Base-by-base conservation (phyloP, 2,888 invertebrate species). In the Melanchra persicariae region DNA sequence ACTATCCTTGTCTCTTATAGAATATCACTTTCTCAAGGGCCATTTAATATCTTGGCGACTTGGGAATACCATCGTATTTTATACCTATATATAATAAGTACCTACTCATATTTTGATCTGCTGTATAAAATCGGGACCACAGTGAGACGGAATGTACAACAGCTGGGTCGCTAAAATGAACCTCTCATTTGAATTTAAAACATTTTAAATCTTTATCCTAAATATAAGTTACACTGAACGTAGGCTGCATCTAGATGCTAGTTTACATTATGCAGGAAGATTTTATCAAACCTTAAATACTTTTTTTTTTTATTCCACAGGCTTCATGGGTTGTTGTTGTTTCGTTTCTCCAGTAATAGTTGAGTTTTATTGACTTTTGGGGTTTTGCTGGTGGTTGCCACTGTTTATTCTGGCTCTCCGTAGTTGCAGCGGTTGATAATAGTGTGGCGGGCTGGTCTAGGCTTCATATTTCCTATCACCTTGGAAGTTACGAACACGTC, bases 111-210 rank as follows among this genome's bases (percentile, higher is more conserved):
- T 30, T 30, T 30, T 30, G 22, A 61, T 43, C 10, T 22, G 15
- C 51, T 57, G n/a, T 24, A 43, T 51, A 24, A 26, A 51, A 58
- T 58, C 15, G 7, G 4, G n/a, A 15, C 19, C 26, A 9, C 51
- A 26, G 26, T 30, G 8, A 63, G 51, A 17, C 43, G 6, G 22
- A 62, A 45, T 52, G 12, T 74, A 49, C 66, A 58, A 37, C 49
- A 65, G 57, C 49, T 74, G 26, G 43, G 12, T 49, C 5, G 8
- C 26, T 45, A 26, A 63, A 43, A 58, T 43, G 7, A 30, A 72
- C 17, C 30, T 15, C 34, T 43, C 37, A 74, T 45, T 57, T 63
- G 15, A 57, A 57, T n/a, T n/a, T 60, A 47, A 40, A 71, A 60
- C 34, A 47, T 47, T 17, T 55, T 43, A 19, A 54, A 51, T 30